A percentile compares a stretch with the other conserved stretches of the same genome.
These are phyloP conservation scores for Microtus oregoni DNA, from an alignment of 2,113 vertebrate species.

Conservation along the genomic window DNA sequence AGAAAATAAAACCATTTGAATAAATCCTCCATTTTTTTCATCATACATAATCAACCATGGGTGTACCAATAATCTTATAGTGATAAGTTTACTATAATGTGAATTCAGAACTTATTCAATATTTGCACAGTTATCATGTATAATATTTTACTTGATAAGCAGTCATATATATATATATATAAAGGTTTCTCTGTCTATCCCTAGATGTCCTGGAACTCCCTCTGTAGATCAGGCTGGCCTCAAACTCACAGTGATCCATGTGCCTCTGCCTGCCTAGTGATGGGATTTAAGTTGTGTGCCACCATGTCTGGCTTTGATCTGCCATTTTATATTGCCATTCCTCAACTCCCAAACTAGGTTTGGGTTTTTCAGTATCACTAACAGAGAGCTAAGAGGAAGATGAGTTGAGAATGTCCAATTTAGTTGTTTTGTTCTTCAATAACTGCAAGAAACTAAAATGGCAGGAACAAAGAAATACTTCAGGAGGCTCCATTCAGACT, in stretches of 20 bases:
- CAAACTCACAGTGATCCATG: neutral
- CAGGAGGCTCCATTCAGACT: neutral
- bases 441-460: neutral
- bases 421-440: neutral
- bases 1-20: constrained; percentile 70
- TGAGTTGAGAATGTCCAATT: neutral
- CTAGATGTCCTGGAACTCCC: neutral
- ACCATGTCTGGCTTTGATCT: neutral
- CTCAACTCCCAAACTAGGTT: neutral
- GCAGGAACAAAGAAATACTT: neutral
- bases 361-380: neutral
- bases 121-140: neutral
- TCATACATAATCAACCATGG: neutral
- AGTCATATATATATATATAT: neutral
- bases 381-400: neutral
- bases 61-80: neutral
- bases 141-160: neutral
- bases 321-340: neutral
- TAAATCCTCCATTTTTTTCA: constrained; percentile 40
- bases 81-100: neutral
- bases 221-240: neutral
- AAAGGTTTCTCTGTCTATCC: neutral
- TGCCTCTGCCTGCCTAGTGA: neutral
- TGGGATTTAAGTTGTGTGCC: neutral
- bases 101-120: neutral